Conservation (phyloP, 1,140 invertebrate species). For the Brachionus koreanus region DNA sequence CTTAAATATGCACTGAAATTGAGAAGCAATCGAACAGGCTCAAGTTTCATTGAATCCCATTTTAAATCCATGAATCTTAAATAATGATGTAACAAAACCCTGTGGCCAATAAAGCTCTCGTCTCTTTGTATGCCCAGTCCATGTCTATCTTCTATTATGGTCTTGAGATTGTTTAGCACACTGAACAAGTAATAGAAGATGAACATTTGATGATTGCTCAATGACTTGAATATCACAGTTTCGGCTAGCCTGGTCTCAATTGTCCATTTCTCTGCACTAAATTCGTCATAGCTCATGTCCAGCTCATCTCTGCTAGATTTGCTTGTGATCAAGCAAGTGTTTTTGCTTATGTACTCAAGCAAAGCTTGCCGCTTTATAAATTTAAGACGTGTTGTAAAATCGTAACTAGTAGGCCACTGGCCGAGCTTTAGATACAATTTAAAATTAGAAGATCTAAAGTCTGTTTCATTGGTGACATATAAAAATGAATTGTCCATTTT, state of each 20-base stretch:
- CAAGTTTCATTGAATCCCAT: background rate
- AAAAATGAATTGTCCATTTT: conserved; percentile 14
- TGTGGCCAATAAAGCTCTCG: background rate
- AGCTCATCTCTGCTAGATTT: background rate
- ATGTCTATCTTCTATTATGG: background rate
- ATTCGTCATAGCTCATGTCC: background rate
- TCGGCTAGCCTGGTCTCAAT: conserved; percentile 35
- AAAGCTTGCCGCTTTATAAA: background rate
- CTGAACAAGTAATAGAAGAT: background rate
- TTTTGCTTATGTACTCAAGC: background rate
- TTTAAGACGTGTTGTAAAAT: background rate
- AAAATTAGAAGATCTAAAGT: background rate
- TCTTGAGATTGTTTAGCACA: background rate
- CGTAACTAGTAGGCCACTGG: background rate
- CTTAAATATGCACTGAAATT: background rate
- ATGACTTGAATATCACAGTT: conserved; percentile 17
- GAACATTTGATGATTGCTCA: background rate
- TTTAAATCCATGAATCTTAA: background rate
- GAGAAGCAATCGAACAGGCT: background rate
- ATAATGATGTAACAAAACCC: conserved; percentile 8
- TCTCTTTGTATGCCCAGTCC: background rate
- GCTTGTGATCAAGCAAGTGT: background rate
- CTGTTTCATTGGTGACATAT: background rate
- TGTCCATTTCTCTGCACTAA: background rate
- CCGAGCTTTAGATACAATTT: background rate